phyloP scores from a whole-genome alignment of 2,888 invertebrate genomes.

The Rhynchonema sp. region DNA sequence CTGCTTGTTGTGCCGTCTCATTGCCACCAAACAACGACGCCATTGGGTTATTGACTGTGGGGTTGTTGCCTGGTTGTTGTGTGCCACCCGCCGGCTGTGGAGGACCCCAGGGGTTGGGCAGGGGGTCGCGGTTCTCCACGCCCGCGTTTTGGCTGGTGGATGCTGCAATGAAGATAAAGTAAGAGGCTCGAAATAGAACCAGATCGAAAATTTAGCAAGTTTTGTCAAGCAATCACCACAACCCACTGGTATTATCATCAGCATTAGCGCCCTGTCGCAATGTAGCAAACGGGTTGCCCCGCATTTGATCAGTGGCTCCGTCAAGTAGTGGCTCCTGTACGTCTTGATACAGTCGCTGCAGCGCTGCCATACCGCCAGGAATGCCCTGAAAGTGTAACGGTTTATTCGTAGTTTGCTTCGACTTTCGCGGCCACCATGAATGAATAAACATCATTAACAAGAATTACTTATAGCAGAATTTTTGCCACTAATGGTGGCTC shows the following conservation, averaged over 20 bases:
- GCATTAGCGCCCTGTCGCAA: constrained; percentile 10
- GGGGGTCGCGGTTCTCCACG: constrained; percentile 69
- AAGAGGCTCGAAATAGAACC: not conserved
- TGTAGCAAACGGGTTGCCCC: constrained; percentile 63
- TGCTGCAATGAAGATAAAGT: constrained; percentile 8
- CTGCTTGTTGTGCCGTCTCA: too few species aligned
- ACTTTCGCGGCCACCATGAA: too few species aligned
- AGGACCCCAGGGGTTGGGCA: constrained; percentile 72
- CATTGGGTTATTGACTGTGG: too few species aligned
- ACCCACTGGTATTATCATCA: not conserved
- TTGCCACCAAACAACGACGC: too few species aligned
- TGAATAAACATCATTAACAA: too few species aligned
- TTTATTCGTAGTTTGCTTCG: too few species aligned
- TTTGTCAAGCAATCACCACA: too few species aligned
- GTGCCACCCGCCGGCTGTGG: not conserved
- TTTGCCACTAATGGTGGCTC: too few species aligned
- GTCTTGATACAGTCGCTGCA: constrained; percentile 84
- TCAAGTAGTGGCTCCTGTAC: constrained; percentile 95
- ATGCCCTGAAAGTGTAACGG: constrained; percentile 28
- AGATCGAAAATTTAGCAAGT: too few species aligned
- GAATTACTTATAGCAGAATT: too few species aligned
- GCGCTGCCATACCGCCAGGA: constrained; percentile 67
- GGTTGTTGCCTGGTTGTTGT: too few species aligned
- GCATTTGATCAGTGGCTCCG: constrained; percentile 65
- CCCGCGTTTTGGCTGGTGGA: constrained; percentile 37